A percentile compares a stretch with the other conserved stretches of the same genome.
Conservation (phyloP, 2,888 invertebrate genomes). For the Blastobasis adustella region DNA sequence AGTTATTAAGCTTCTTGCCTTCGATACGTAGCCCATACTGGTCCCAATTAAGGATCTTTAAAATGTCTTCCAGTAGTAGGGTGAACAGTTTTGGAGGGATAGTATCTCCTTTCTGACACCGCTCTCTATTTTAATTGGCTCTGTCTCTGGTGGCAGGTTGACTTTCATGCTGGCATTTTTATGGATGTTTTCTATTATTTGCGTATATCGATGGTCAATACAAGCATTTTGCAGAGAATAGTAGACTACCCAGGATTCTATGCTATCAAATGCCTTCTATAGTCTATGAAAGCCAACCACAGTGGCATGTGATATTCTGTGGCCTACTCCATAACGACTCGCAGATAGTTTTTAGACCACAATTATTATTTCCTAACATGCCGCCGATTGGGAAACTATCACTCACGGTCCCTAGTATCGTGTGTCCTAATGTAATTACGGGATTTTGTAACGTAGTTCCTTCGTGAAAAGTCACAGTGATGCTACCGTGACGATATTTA, state of each 20-base stretch:
- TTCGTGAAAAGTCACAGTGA: no score
- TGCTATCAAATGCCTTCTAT: constrained; percentile 2
- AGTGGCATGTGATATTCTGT: not conserved
- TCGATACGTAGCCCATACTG: no score
- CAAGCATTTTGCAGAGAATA: not conserved
- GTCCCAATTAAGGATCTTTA: no score
- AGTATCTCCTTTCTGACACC: not conserved
- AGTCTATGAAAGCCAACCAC: constrained; percentile 16
- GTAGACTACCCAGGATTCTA: not conserved
- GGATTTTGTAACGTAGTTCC: no score
- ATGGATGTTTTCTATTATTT: not conserved
- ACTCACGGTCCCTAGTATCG: no score
- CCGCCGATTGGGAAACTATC: no score
- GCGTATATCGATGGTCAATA: not conserved
- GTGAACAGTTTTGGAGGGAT: not conserved
- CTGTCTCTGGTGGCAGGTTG: not conserved
- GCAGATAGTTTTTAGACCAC: no score
- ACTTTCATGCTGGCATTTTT: not conserved
- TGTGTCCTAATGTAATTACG: no score
- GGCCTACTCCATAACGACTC: not conserved
- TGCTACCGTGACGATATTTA: no score
- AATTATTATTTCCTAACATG: no score
- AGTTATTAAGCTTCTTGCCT: no score
- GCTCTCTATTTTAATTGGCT: not conserved
- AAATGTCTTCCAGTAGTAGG: not conserved